These are phyloP conservation scores for Nasonovia ribisnigri DNA, from an alignment of 2,888 invertebrate species.

Conservation along the genomic window DNA sequence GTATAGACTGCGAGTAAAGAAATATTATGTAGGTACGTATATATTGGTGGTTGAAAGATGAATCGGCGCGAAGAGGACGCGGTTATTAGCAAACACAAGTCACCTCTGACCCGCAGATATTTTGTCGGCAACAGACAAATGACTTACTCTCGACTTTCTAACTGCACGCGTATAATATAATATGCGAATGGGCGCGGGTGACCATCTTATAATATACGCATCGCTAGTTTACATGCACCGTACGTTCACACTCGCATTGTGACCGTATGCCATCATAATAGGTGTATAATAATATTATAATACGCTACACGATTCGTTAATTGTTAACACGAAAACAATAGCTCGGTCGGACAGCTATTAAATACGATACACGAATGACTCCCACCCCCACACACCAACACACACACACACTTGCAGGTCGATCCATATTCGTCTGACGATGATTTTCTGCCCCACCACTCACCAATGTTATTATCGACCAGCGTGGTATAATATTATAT, in stretches of 20 bases:
- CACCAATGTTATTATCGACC: not conserved
- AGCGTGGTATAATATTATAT: not conserved
- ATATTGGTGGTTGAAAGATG: constrained; percentile 31
- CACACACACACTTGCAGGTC: not conserved
- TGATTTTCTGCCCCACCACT: not conserved
- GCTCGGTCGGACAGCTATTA: not conserved
- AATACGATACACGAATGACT: not conserved
- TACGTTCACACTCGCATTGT: not conserved
- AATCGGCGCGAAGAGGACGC: constrained; percentile 54
- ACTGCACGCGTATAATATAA: not conserved
- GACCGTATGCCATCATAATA: constrained; percentile 41
- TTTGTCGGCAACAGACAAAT: constrained; percentile 57
- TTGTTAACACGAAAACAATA: constrained; percentile 58
- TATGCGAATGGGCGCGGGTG: constrained; percentile 35
- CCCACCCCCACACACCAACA: not conserved
- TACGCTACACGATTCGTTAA: constrained; percentile 41
- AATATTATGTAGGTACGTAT: not conserved
- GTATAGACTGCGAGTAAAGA: not conserved
- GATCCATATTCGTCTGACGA: not conserved
- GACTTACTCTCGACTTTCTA: constrained; percentile 50
- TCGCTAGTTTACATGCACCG: not conserved
- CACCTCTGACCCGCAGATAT: constrained; percentile 57
- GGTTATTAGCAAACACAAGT: constrained; percentile 46
- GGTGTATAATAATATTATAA: constrained; percentile 25
- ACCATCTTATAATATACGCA: constrained; percentile 26